Percentiles rank a stretch among this genome's conserved stretches.
phyloP scores from a whole-genome alignment of 2,888 invertebrate genomes.

The Hofmannophila pseudospretella region DNA sequence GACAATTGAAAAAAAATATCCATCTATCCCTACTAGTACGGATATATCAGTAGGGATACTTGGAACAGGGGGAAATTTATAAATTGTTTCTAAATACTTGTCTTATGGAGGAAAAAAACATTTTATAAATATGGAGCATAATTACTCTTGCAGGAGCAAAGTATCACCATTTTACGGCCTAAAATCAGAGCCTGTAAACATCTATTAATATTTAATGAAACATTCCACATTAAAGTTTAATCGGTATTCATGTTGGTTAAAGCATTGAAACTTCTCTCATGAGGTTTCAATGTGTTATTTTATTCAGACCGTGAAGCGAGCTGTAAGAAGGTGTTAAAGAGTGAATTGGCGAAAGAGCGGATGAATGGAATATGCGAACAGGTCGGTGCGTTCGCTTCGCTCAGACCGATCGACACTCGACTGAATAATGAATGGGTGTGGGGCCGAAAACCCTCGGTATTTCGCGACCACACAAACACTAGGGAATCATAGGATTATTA shows the following conservation, averaged over 20 bases:
- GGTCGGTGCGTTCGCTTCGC: constrained; percentile 35
- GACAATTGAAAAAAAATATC: too few relatives aligned
- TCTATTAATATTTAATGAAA: too few relatives aligned
- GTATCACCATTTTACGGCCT: too few relatives aligned
- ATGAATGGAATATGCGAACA: constrained; percentile 65
- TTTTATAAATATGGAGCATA: too few relatives aligned
- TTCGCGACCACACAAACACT: constrained; percentile 19
- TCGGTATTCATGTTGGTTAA: constrained; percentile 33
- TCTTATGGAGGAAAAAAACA: too few relatives aligned
- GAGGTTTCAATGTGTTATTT: constrained; percentile 55
- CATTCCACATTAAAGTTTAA: constrained; percentile 8
- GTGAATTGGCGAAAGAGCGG: constrained; percentile 65
- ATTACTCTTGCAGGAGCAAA: too few relatives aligned
- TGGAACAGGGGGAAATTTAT: too few relatives aligned
- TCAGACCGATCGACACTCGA: constrained; percentile 37
- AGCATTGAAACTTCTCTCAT: constrained; percentile 49
- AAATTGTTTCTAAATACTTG: too few relatives aligned
- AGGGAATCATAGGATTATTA: too few relatives aligned
- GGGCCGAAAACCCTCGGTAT: constrained; percentile 33
- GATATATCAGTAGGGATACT: too few relatives aligned
- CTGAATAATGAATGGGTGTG: constrained; percentile 59
- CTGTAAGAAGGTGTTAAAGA: constrained; percentile 72
- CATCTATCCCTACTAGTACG: too few relatives aligned
- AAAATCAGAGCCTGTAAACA: too few relatives aligned
- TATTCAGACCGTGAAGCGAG: constrained; percentile 65